Evolutionary conservation across 2,888 invertebrate species (phyloP), one percentile per base, ranked within the genome.

Genomic region (Malthinus flaveolus): DNA sequence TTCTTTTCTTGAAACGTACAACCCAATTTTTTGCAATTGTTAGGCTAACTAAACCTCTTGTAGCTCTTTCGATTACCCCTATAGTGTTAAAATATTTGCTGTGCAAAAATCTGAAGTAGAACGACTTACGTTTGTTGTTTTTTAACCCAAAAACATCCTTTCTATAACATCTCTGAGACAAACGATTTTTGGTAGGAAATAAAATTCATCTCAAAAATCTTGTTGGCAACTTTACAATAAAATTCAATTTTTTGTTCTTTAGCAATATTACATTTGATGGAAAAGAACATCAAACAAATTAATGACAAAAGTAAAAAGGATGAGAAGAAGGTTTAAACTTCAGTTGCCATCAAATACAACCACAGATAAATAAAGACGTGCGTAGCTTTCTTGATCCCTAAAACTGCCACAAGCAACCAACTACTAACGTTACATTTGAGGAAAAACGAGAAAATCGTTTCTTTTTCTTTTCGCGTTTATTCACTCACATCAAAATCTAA

Each of bases 281-380:
- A 45, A 45, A 45, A 48, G 53, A 58, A 58, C 49, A 53, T 48
- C 49, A 58, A 58, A 63, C 59, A 61, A 58, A 54, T 59, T 58
- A 62, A 59, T 59, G 49, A 62, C 53, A 60, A 62, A 55, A 53
- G 53, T 59, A 50, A 36, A 51, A 46, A 34, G 57, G 51, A 53
- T 49, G 42, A 42, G 49, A 48, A 10, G 46, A 37, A 46, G 46
- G 13, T 46, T 56, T 55, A 49, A 48, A 55, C 55, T 59, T 59
- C 47, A 55, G 56, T 45, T 47, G 51, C 47, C 56, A 52, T 60
- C 60, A 60, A 56, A 60, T 49, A 44, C 67, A 65, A 66, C 66
- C 66, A 66, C 68, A 69, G 68, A 69, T 68, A 70, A 71, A 71
- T 69, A 69, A 68, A 69, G 70, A 71, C 69, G 70, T 69, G 70